phyloP scores from a whole-genome alignment of 2,888 invertebrate species.

The Drosophila sordidula region DNA sequence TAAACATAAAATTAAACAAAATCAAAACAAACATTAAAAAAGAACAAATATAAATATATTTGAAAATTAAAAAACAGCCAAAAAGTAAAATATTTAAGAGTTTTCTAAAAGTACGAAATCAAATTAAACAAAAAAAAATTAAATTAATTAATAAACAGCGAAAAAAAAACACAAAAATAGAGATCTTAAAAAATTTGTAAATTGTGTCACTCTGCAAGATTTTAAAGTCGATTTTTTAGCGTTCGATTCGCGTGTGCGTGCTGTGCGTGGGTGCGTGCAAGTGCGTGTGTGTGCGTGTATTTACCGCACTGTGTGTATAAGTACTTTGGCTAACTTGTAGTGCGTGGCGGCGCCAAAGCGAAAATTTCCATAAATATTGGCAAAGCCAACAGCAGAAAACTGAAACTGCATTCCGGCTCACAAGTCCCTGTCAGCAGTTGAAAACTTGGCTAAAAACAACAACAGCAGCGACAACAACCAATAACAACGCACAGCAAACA shows the following conservation, averaged over 20 bases:
- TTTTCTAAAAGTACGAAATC: no score
- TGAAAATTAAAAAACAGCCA: neutral
- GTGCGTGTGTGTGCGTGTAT: neutral
- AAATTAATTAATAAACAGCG: no score
- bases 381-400: slow-evolving; percentile 23
- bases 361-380: slow-evolving; percentile 41
- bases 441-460: slow-evolving; percentile 31
- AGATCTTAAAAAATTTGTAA: neutral
- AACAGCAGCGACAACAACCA: slow-evolving; percentile 4
- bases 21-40: neutral
- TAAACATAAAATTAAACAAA: no score
- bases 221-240: slow-evolving; percentile 26
- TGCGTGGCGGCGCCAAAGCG: slow-evolving; percentile 21
- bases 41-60: slow-evolving; percentile 6
- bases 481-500: neutral
- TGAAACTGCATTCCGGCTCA: slow-evolving; percentile 16
- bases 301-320: slow-evolving; percentile 12
- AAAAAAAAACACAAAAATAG: no score
- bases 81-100: no score
- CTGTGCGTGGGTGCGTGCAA: slow-evolving; percentile 5
- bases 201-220: slow-evolving; percentile 42
- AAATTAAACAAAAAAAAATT: no score
- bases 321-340: slow-evolving; percentile 38
- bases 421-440: slow-evolving; percentile 13
- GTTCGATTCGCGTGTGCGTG: slow-evolving; percentile 35